These are phyloP conservation scores for Panagrolaimus sp. DNA, from an alignment of 1,140 invertebrate species.

Conservation along the genomic window DNA sequence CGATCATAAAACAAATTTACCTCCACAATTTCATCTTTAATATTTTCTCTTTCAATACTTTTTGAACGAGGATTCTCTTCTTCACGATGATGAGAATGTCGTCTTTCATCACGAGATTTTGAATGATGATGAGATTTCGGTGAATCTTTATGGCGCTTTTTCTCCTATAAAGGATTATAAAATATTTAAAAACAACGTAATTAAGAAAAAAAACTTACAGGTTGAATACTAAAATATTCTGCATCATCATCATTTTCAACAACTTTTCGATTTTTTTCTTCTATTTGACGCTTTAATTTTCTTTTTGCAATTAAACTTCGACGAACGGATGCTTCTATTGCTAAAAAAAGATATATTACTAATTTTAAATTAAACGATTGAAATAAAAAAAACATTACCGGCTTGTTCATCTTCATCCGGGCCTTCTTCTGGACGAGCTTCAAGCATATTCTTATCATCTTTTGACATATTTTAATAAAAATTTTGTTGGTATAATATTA, in stretches of 20 bases:
- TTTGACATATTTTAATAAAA: no score
- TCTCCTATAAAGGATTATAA: not conserved
- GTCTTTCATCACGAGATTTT: not conserved
- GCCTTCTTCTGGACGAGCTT: no score
- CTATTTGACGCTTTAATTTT: not conserved
- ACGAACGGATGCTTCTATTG: not conserved
- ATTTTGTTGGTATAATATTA: no score
- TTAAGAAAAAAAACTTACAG: not conserved
- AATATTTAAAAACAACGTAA: not conserved
- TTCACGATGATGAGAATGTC: not conserved
- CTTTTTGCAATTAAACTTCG: not conserved
- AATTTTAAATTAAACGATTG: no score
- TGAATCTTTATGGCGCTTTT: not conserved
- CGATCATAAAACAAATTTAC: not conserved
- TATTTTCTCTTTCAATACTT: not conserved
- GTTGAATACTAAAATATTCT: constrained; percentile 8
- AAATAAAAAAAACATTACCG: no score
- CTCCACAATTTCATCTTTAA: no score
- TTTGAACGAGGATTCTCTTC: not conserved
- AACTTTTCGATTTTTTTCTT: not conserved
- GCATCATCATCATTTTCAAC: not conserved
- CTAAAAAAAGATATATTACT: not conserved
- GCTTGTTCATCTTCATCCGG: no score
- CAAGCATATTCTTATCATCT: no score
- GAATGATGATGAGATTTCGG: not conserved